Evolutionary conservation across 2,888 invertebrate species (phyloP), one percentile per base, ranked within the genome.

Genomic region (Ophonus ardosiacus): DNA sequence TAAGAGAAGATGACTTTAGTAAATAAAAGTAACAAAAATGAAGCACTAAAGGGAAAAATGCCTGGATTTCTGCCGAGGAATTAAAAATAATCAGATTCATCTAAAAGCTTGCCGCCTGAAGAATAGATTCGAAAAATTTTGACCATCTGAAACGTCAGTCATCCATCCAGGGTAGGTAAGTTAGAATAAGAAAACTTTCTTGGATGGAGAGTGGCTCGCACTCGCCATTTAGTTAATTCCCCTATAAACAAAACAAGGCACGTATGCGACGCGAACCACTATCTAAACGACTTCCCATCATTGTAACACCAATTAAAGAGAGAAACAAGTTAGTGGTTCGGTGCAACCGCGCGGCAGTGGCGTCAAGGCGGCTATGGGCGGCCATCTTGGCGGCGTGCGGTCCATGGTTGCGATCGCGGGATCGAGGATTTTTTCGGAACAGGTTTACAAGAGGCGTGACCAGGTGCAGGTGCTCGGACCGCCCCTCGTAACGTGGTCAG

Each of bases 271-370:
- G 74, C 74, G 87, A n/a, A 78, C 56, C 74, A 87, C 87, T 90
- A 90, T 90, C 90, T 90, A 88, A 89, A 90, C 90, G 90, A 90
- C 90, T 90, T 89, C 89, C 89, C 90, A 90, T 90, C 90, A 89
- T 88, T 90, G 90, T 90, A 88, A 90, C 89, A 90, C 89, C 90
- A 90, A 90, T 90, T 90, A 90, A 90, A 90, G 89, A 86, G 86
- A 86, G 85, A 87, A 86, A 88, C 87, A 88, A 87, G 88, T 89
- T 90, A 90, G 90, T 90, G 31, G 31, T 31, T 3, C 31, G 31
- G 31, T 31, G 31, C 31, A 31, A 88, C 87, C 88, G 86, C 24
- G 10, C 31, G 21, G 24, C 0, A 38, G 88, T 90, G 90, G 90
- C 90, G 90, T 90, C 90, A 18, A 89, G 90, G 78, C 78, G 78